Evolutionary conservation across 2,888 invertebrate genomes (phyloP).

Genomic region (Chymomyza caudatula): DNA sequence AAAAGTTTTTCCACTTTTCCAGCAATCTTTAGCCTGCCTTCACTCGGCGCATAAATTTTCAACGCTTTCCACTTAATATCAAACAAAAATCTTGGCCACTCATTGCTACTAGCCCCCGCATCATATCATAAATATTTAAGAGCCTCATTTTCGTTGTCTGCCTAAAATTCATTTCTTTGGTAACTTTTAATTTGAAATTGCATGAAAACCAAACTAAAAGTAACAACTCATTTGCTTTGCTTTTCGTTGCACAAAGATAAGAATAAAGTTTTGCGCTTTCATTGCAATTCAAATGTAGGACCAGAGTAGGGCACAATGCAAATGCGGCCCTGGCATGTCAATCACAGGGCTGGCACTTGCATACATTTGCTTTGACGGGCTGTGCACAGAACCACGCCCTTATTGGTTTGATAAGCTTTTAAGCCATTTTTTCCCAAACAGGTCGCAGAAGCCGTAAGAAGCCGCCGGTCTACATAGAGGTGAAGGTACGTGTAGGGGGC

Average conservation of each 20-base stretch:
- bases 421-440: constrained; percentile 1
- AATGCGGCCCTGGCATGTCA: constrained; percentile 44
- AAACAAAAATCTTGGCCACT: constrained; percentile 55
- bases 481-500: constrained; percentile 68
- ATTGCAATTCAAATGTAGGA: constrained; percentile 67
- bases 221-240: constrained; percentile 59
- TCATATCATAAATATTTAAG: constrained; percentile 74
- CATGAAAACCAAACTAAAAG: background rate
- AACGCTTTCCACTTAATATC: constrained; percentile 64
- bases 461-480: constrained; percentile 73
- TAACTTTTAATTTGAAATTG: constrained; percentile 68
- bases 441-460: constrained; percentile 68
- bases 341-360: constrained; percentile 24
- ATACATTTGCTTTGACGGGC: constrained; percentile 16
- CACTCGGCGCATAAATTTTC: constrained; percentile 56
- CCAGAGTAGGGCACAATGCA: constrained; percentile 45
- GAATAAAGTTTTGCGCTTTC: constrained; percentile 57
- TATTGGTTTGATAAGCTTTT: background rate
- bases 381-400: constrained; percentile 27
- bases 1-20: constrained; percentile 49
- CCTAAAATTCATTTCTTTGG: constrained; percentile 66
- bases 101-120: constrained; percentile 24
- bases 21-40: constrained; percentile 9
- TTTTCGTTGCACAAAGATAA: constrained; percentile 43
- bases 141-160: constrained; percentile 56